Conservation (phyloP, 2,888 invertebrate species). For the Nomada hirtipes region DNA sequence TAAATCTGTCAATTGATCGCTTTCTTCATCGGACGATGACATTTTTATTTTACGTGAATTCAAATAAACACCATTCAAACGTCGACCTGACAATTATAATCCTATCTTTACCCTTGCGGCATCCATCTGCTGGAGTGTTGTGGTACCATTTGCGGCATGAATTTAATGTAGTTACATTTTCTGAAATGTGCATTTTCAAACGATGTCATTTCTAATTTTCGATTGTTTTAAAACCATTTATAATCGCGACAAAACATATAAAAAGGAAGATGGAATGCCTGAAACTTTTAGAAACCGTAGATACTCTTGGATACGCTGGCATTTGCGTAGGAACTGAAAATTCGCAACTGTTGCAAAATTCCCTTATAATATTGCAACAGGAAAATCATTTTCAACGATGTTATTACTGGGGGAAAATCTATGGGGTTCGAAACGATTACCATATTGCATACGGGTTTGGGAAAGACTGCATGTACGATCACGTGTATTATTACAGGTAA, state of each 20-base stretch:
- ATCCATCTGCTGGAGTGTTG: constrained; percentile 12
- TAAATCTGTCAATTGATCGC: constrained; percentile 77
- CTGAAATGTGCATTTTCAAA: neutral
- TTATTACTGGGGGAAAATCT: constrained; percentile 95
- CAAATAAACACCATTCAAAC: neutral
- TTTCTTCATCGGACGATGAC: constrained; percentile 79
- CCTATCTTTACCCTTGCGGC: too few species aligned
- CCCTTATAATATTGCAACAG: constrained; percentile 91
- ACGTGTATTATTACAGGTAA: constrained; percentile 91
- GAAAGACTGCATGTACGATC: constrained; percentile 89
- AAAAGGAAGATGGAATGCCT: constrained; percentile 85
- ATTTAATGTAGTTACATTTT: constrained; percentile 11
- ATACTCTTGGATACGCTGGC: constrained; percentile 88
- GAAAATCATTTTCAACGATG: constrained; percentile 93
- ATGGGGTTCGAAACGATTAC: constrained; percentile 91
- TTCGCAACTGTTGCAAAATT: constrained; percentile 90
- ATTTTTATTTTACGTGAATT: constrained; percentile 53
- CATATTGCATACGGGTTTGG: constrained; percentile 92
- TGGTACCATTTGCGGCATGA: neutral
- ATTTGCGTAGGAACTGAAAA: constrained; percentile 90
- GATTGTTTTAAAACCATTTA: constrained; percentile 28
- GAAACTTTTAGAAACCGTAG: constrained; percentile 85
- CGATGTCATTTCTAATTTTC: constrained; percentile 7
- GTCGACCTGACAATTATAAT: neutral
- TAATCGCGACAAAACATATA: neutral